A percentile compares a stretch with the other conserved stretches of the same genome.
phyloP scores from a whole-genome alignment of 1,140 invertebrate genomes.

The Drosophila subobscura region DNA sequence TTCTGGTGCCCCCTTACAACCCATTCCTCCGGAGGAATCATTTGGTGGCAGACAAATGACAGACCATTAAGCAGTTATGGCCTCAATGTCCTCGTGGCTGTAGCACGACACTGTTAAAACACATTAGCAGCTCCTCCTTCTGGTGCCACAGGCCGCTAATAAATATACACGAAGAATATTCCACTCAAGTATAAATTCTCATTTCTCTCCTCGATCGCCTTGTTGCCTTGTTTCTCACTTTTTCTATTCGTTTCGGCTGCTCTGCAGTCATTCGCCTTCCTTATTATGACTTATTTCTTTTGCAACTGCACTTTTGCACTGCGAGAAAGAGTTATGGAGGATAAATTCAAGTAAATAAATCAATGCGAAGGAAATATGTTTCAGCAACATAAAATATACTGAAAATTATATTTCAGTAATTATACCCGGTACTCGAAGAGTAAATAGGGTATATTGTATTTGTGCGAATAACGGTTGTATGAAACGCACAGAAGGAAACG shows the following conservation, averaged over 20 bases:
- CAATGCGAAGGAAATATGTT: too few species aligned
- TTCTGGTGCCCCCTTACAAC: not conserved
- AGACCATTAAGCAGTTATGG: conserved; percentile 74
- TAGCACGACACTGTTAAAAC: conserved; percentile 59
- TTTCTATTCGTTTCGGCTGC: conserved; percentile 52
- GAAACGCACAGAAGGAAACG: too few species aligned
- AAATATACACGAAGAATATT: conserved; percentile 56
- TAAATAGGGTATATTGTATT: too few species aligned
- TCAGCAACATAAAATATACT: too few species aligned
- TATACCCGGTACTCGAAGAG: too few species aligned
- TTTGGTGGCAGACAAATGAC: conserved; percentile 65
- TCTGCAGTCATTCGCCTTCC: too few species aligned
- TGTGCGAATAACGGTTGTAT: too few species aligned
- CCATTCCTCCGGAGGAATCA: too few species aligned
- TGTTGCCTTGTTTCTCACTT: conserved; percentile 56
- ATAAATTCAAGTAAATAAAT: too few species aligned
- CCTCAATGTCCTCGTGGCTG: conserved; percentile 44
- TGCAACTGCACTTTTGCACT: conserved; percentile 39
- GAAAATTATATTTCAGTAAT: too few species aligned
- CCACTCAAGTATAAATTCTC: conserved; percentile 68
- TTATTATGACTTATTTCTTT: conserved; percentile 59
- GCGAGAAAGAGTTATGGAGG: too few species aligned
- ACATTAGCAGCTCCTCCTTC: conserved; percentile 69
- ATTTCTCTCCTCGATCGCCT: conserved; percentile 72
- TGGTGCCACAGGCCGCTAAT: conserved; percentile 60